Percentiles rank a stretch among this genome's conserved stretches.
phyloP scores from a whole-genome alignment of 2,888 invertebrate genomes.

The Conomelus anceps region DNA sequence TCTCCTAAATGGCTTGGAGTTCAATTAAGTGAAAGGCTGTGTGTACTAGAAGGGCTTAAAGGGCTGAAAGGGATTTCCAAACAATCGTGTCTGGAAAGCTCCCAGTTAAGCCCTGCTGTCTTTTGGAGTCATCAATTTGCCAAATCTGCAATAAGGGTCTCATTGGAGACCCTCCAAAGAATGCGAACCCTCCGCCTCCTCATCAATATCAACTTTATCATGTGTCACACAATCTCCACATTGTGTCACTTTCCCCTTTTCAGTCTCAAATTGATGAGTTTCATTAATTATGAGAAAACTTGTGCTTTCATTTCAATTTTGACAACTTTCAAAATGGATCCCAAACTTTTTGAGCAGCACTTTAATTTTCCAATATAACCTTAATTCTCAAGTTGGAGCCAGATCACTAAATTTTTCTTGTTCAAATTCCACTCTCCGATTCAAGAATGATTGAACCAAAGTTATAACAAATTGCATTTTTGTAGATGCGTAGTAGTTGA shows the following conservation, averaged over 20 bases:
- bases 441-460: no score
- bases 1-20: background rate
- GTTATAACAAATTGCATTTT: no score
- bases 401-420: no score
- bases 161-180: background rate
- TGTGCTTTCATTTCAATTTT: background rate
- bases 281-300: background rate
- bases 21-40: background rate
- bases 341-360: no score
- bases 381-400: no score
- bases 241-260: background rate
- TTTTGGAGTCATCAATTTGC: background rate
- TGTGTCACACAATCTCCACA: background rate
- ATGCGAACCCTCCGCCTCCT: background rate
- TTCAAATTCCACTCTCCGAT: no score
- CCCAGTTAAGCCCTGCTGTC: background rate
- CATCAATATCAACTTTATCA: background rate
- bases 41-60: background rate
- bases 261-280: background rate
- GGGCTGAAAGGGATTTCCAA: no score
- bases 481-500: no score
- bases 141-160: background rate
- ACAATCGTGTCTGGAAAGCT: background rate
- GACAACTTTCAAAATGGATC: background rate
- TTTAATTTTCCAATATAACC: no score